Evolutionary conservation across 2,888 invertebrate species (phyloP).

Genomic region (Allacma fusca): DNA sequence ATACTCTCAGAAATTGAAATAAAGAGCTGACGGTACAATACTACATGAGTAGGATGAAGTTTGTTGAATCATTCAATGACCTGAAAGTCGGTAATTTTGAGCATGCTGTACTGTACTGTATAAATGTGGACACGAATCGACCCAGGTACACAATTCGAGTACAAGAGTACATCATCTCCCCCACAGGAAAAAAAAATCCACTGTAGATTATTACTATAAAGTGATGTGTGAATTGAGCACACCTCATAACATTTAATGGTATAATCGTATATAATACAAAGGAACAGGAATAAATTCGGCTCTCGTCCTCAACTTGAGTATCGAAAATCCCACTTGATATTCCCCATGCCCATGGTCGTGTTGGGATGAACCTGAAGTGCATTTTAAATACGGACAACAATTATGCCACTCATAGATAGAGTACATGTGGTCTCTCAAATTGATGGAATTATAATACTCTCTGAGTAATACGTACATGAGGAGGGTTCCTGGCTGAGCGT

Average conservation of each 20-base stretch:
- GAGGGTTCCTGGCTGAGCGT: background rate
- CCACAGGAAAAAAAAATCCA: background rate
- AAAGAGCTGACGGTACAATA: background rate
- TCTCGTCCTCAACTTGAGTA: background rate
- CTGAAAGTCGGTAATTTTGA: background rate
- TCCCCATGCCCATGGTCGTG: background rate
- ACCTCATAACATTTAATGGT: background rate
- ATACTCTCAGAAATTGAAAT: background rate
- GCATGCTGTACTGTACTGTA: background rate
- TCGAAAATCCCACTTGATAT: slow-evolving; percentile 18
- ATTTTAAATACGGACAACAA: slow-evolving; percentile 13
- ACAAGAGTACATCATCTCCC: background rate
- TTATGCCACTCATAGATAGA: background rate
- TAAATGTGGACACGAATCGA: no score
- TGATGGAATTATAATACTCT: slow-evolving; percentile 8
- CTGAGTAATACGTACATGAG: no score
- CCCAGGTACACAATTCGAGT: background rate
- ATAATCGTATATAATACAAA: background rate
- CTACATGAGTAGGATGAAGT: background rate
- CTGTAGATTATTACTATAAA: background rate
- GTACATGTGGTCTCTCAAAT: background rate
- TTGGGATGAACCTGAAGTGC: slow-evolving; percentile 5
- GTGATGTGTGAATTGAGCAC: slow-evolving; percentile 1
- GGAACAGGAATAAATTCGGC: background rate
- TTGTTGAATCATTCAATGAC: slow-evolving; percentile 10